Evolutionary conservation across 2,888 invertebrate genomes (phyloP), one percentile per base, ranked within the genome.

Genomic region (Belgica antarctica): DNA sequence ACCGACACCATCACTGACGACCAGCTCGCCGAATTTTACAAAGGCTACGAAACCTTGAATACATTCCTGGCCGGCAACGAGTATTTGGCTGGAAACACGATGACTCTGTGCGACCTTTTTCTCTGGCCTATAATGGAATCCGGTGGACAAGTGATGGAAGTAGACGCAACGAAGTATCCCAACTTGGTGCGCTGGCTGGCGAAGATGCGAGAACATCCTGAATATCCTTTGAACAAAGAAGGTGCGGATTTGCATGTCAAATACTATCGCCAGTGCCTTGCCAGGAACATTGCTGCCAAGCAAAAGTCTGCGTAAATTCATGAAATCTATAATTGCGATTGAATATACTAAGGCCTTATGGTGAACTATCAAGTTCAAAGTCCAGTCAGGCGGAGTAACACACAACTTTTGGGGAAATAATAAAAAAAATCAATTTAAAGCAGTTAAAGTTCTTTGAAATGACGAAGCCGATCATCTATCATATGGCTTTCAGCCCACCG

Each of bases 131-230:
- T 84, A 1, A 73, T 84, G 8, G 81, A 80, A 15, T 81, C 83
- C 0, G 74, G 82, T 17, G 76, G 79, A 71, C 72, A 80, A 19
- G 72, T 84, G 22, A 62, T 83, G 4, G 81, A 82, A 1, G 73
- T 80, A 19, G 74, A 78, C 25, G 73, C 78, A 1, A 77, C 77
- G 15, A 78, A 80, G 63, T 73, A 74, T 71, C 77, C 74, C n/a
- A 78, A 77, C 36, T 72, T 84, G 0, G 71, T 74, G 1, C 73
- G 75, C 7, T 85, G 84, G 83, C 73, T 83, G 70, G 72, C 75
- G 8, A 76, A 73, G 27, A 74, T 82, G 65, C 73, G 79, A 52
- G 62, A 77, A 15, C 75, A 78, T n/a, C 76, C 75, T 72, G 81
- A 76, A 73, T 73, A 77, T 71, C 77, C 80, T 27, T 81, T 28